Evolutionary conservation across 2,888 invertebrate species (phyloP), one percentile per base, ranked within the genome.

Genomic region (Melitaea athalia): DNA sequence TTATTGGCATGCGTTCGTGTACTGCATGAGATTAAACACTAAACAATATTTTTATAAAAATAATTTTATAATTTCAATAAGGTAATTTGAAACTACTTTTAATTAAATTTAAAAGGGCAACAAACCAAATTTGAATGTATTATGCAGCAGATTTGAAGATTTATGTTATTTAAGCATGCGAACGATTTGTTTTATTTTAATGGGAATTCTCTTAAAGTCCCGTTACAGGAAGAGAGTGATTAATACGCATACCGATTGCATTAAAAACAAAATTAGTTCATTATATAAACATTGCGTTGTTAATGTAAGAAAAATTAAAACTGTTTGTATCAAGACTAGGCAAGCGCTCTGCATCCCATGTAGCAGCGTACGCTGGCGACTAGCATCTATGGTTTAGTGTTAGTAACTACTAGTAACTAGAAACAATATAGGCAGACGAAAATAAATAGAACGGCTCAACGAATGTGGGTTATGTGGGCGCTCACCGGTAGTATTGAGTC

Each of bases 401-500:
- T 59, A 50, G 64, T 59, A 65, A 50, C 64, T 59, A 65, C 65
- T 52, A 45, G 52, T 63, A 71, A 71, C 72, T 73, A 71, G 71
- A 69, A 76, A 76, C 74, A 75, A 75, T 76, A 76, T 68, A 74
- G 72, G 69, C 59, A 64, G 75, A 78, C 86, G 77, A 85, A 90
- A 89, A 89, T 89, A 90, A 86, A 84, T 82, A 80, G 80, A 83
- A 81, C 78, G 74, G 62, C 76, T 78, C 70, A 64, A 70, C 72
- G 70, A 78, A 76, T 78, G 84, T 83, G 78, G 82, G 82, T 76
- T 78, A 76, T 78, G 84, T 83, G 78, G 82, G 82, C 76, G 83
- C 78, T 72, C 78, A 77, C 80, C 83, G 83, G 85, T 87, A 86
- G 85, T 85, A 73, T 72, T 71, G 75, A 71, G 76, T 76, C 85